Evolutionary conservation across 2,113 vertebrate species (phyloP), one percentile per base, ranked within the genome.

Genomic region (Vulpes lagopus): DNA sequence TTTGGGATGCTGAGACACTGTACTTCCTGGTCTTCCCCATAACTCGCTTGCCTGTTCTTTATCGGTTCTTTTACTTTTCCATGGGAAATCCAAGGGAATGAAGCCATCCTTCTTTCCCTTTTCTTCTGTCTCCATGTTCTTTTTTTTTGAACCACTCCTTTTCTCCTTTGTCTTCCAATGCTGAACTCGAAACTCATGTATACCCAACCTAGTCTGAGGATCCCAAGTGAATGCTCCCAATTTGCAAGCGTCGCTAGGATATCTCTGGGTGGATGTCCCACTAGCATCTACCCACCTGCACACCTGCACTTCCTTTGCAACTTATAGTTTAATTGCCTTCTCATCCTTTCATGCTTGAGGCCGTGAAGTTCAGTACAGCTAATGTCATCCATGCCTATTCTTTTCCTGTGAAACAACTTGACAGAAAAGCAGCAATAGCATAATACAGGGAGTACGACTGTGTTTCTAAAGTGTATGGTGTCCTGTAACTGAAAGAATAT

Each of bases 261-360:
- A 20, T 25, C 17, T 55, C 53, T 57, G 1, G 20, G 55, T 30
- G 43, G 6, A 20, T 23, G 0, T 8, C 23, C 38, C 25, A 51
- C 8, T 8, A 57, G 11, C 5, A 35, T 43, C 51, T 59, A 27
- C 2, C 0, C 5, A 9, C 17, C 6, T 51, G 1, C 2, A 3
- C 5, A 9, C 17, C 6, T 51, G 1, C 2, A 3, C 53, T 59
- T 27, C 51, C 8, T 78, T 25, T 43, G 19, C 49, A 49, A n/a
- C 2, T 15, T 71, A 17, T 5, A 23, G 11, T 91, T 32, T 30
- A 6, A 19, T 55, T 10, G 25, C 30, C 17, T 55, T 57, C 27
- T 8, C 4, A 67, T 16, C 27, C 4, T 25, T 55, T 59, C 6
- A 15, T 15, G 35, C 49, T 32, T 69, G 35, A 69, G 69, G 69